Conservation (phyloP, 2,888 invertebrate species). For the Adelognathus sp. region DNA sequence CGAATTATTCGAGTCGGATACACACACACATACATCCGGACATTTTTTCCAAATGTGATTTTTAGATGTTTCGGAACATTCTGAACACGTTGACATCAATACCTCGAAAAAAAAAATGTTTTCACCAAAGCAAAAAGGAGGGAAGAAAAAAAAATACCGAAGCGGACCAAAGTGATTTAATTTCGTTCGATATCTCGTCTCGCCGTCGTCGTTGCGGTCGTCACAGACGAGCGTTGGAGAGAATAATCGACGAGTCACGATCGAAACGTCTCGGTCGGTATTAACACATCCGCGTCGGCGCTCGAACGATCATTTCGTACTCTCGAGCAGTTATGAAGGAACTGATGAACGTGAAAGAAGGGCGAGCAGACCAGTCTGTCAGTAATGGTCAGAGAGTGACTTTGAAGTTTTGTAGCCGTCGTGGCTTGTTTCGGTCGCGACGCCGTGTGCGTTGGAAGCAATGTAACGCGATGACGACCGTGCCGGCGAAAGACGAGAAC, state of each 20-base stretch:
- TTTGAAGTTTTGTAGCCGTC: conserved; percentile 50
- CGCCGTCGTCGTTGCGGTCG: background rate
- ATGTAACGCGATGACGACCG: conserved; percentile 53
- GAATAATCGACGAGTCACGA: conserved; percentile 3
- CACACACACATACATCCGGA: no score
- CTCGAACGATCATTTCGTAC: conserved; percentile 21
- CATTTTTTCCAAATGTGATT: no score
- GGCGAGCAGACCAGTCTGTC: conserved; percentile 33
- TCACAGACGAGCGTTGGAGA: background rate
- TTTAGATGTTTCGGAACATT: no score
- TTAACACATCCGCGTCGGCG: conserved; percentile 38
- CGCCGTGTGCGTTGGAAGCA: conserved; percentile 12
- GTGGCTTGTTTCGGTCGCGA: conserved; percentile 21
- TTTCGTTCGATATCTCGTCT: conserved; percentile 38
- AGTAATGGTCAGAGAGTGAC: conserved; percentile 56
- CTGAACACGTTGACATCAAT: background rate
- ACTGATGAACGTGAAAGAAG: conserved; percentile 11
- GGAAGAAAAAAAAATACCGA: background rate
- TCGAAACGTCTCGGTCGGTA: conserved; percentile 32
- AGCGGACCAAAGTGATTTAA: conserved; percentile 34
- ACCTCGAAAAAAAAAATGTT: background rate
- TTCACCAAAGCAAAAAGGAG: no score
- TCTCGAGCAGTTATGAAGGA: conserved; percentile 7
- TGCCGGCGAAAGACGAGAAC: conserved; percentile 42
- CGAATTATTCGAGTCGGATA: no score